phyloP scores from a whole-genome alignment of 2,797 vertebrate species.

The Pseudochaenichthys georgianus region DNA sequence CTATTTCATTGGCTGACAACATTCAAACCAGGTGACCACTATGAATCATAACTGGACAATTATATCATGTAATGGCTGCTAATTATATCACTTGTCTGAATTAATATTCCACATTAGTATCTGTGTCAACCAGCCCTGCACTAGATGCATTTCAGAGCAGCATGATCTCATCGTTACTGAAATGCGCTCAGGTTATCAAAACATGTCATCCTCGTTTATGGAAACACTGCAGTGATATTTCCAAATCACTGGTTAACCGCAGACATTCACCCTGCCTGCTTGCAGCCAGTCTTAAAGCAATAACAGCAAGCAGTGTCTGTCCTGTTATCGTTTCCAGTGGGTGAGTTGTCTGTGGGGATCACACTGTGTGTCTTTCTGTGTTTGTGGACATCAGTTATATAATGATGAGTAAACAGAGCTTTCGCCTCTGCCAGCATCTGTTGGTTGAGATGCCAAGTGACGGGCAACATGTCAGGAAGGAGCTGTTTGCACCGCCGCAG shows the following conservation, averaged over 20 bases:
- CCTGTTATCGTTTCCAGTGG: constrained; percentile 34
- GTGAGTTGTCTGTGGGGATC: constrained; percentile 25
- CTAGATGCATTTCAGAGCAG: constrained; percentile 40
- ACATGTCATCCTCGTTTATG: constrained; percentile 49
- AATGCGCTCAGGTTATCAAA: constrained; percentile 55
- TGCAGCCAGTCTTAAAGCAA: constrained; percentile 24
- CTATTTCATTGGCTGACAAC: too few species aligned
- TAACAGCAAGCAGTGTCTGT: neutral
- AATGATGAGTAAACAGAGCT: constrained; percentile 71
- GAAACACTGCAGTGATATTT: constrained; percentile 13
- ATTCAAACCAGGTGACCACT: too few species aligned
- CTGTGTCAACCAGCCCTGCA: too few species aligned
- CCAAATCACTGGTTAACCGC: constrained; percentile 34
- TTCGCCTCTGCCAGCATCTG: constrained; percentile 50
- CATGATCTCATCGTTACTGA: constrained; percentile 44
- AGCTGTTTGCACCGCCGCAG: constrained; percentile 57
- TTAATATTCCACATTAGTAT: too few species aligned
- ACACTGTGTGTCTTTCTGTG: constrained; percentile 55
- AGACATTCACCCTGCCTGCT: constrained; percentile 11
- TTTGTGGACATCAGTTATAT: constrained; percentile 71
- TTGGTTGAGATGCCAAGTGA: constrained; percentile 63
- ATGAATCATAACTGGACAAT: too few species aligned
- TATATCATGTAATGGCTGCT: too few species aligned
- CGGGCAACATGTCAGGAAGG: constrained; percentile 39
- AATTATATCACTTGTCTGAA: too few species aligned